Evolutionary conservation across 2,797 vertebrate genomes (phyloP), one percentile per base, ranked within the genome.

Genomic region (Neoniphon sammara): DNA sequence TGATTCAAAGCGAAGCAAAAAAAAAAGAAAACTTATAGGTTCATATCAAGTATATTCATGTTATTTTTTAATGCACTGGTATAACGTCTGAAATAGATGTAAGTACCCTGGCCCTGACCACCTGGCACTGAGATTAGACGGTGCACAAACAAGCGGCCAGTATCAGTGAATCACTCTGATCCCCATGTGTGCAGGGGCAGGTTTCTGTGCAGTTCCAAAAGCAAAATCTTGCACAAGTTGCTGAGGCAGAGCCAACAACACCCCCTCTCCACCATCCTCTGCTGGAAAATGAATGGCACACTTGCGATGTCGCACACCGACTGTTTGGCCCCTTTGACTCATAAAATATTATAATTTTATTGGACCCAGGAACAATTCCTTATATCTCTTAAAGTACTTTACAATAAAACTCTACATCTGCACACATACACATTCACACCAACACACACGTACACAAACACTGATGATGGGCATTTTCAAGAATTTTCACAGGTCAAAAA

Each of bases 1-100:
- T 69, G 74, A 78, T 57, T 77, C 4, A 78, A 81, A 55, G 58
- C 75, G n/a, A 77, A 78, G 36, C 46, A 69, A 52, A 63, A 50
- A 63, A 25, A n/a, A 52, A 63, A 50, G 58, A 25, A n/a, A 60
- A 69, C 66, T 23, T 39, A 68, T 31, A 58, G 6, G 30, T 55
- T 82, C 17, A 39, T 15, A 70, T 65, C 2, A 49, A 42, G 57
- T 59, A 30, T 55, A 64, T 49, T 85, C 30, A 42, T 58, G 44
- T 27, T 27, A 27, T 74, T 44, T 77, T 67, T 55, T 42, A 42
- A 67, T 49, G 47, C 18, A 57, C 34, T 74, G 58, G 49, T 34
- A 55, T 46, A 65, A 25, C 31, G 17, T 67, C 56, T 53, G 7
- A 62, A 36, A 34, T 58, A 30, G 25, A 50, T 55, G 15, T 66